Evolutionary conservation across 2,888 invertebrate genomes (phyloP).

Genomic region (Odontomyia ornata): DNA sequence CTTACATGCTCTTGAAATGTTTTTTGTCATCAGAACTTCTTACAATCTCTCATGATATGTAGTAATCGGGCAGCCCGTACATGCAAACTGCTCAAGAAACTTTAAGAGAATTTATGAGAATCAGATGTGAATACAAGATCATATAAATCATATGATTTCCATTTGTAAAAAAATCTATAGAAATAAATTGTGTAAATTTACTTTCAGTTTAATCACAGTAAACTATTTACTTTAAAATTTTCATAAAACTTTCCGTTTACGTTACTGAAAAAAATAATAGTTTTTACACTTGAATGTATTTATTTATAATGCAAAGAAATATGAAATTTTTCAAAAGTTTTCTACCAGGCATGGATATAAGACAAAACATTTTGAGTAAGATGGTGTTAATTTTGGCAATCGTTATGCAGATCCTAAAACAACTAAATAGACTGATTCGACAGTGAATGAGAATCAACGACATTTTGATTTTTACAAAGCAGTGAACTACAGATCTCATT

Average conservation of each 20-base stretch:
- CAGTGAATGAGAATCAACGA: background rate
- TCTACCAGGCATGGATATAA: background rate
- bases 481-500: slow-evolving; percentile 6
- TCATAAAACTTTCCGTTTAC: slow-evolving; percentile 8
- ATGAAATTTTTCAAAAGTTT: background rate
- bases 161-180: slow-evolving; percentile 11
- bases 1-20: too few species aligned
- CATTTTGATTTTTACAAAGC: background rate
- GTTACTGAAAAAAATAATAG: slow-evolving; percentile 16
- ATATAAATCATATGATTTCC: slow-evolving; percentile 1
- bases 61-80: too few species aligned
- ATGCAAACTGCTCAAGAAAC: too few species aligned
- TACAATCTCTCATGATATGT: too few species aligned
- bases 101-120: too few species aligned
- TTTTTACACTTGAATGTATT: slow-evolving; percentile 24
- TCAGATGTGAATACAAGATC: background rate
- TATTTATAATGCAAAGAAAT: background rate
- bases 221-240: slow-evolving; percentile 22
- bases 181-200: slow-evolving; percentile 42
- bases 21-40: too few species aligned
- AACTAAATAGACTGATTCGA: background rate
- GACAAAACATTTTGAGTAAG: slow-evolving; percentile 12
- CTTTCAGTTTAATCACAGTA: slow-evolving; percentile 2
- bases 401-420: background rate
- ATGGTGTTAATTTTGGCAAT: slow-evolving; percentile 1